These are phyloP conservation scores for Platycheirus rosarum DNA, from an alignment of 2,888 invertebrate species.

Conservation along the genomic window DNA sequence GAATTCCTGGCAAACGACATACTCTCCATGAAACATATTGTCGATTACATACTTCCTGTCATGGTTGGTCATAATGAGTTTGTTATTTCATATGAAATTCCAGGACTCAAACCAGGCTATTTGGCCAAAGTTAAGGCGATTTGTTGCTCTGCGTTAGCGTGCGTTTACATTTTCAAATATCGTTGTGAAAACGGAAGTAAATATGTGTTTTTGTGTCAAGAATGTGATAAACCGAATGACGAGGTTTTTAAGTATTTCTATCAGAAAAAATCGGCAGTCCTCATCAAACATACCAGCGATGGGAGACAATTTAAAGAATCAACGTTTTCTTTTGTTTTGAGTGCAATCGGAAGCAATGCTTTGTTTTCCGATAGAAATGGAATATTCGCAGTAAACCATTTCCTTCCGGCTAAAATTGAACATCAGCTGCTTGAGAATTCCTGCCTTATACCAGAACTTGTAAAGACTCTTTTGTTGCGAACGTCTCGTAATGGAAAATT, in stretches of 20 bases:
- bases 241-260: constrained; percentile 14
- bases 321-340: constrained; percentile 39
- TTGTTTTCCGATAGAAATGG: constrained; percentile 45
- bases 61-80: neutral
- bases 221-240: constrained; percentile 35
- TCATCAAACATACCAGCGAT: neutral
- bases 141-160: constrained; percentile 45
- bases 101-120: neutral
- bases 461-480: constrained; percentile 38
- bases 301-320: constrained; percentile 32
- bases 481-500: constrained; percentile 16
- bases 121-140: constrained; percentile 47
- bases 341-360: constrained; percentile 43
- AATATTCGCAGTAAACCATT: constrained; percentile 62
- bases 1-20: constrained; percentile 37
- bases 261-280: constrained; percentile 24
- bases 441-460: constrained; percentile 32
- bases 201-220: constrained; percentile 47
- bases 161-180: constrained; percentile 39
- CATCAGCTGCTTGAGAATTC: constrained; percentile 40
- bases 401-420: constrained; percentile 49
- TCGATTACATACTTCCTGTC: constrained; percentile 43
- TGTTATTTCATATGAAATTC: neutral
- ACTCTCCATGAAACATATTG: constrained; percentile 22
- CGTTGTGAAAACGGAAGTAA: neutral